Conservation (phyloP, 1,140 invertebrate species). For the Campodea augens region DNA sequence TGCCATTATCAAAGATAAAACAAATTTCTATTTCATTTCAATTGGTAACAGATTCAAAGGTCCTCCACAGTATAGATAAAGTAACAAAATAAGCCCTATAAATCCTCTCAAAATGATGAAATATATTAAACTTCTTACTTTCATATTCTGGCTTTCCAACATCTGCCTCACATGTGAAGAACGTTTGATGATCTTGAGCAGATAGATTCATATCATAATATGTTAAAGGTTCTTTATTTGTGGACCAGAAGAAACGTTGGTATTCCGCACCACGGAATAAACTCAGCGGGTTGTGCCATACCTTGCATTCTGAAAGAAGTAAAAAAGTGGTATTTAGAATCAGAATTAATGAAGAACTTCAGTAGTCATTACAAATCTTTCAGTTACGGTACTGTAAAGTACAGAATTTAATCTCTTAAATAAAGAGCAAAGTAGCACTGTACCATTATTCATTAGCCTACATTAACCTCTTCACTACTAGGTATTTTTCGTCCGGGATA, state of each 20-base stretch:
- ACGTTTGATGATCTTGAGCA: constrained; percentile 96
- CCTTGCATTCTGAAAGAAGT: constrained; percentile 68
- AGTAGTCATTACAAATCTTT: background rate
- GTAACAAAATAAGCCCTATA: background rate
- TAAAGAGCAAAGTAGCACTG: too few species aligned
- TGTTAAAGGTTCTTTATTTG: constrained; percentile 85
- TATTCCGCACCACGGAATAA: constrained; percentile 93
- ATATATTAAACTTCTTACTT: constrained; percentile 35
- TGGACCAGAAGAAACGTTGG: constrained; percentile 74
- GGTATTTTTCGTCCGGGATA: too few species aligned
- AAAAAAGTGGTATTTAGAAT: too few species aligned
- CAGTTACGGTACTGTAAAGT: too few species aligned
- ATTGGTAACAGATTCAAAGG: background rate
- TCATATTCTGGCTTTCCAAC: constrained; percentile 79
- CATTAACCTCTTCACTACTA: too few species aligned
- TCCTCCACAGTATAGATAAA: background rate
- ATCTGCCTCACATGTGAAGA: constrained; percentile 88
- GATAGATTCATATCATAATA: constrained; percentile 99
- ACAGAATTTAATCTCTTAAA: too few species aligned
- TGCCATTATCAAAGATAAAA: too few species aligned
- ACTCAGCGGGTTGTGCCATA: constrained; percentile 94
- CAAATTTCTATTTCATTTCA: too few species aligned
- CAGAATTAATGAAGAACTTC: too few species aligned
- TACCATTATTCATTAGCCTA: too few species aligned
- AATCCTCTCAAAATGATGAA: too few species aligned